These are phyloP conservation scores for Callopanchax toddi DNA, from an alignment of 2,113 vertebrate species.

Conservation along the genomic window DNA sequence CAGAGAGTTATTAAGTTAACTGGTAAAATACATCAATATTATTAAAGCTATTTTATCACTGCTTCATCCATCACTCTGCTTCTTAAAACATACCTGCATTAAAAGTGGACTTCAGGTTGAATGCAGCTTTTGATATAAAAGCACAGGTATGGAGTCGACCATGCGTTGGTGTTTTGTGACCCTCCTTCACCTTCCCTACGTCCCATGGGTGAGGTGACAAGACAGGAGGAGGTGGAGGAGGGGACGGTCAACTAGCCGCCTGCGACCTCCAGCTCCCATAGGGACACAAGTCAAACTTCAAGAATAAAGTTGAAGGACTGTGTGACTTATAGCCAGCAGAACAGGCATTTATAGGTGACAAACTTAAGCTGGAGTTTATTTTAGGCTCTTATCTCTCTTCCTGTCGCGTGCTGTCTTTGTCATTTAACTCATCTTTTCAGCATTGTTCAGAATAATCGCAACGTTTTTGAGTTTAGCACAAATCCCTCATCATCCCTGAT, in stretches of 20 bases:
- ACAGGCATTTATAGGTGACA: constrained; percentile 10
- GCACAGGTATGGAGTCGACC: constrained; percentile 47
- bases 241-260: constrained; percentile 36
- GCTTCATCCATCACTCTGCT: constrained; percentile 31
- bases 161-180: constrained; percentile 55
- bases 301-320: constrained; percentile 57
- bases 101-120: constrained; percentile 16
- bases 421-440: constrained; percentile 10
- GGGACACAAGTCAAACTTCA: constrained; percentile 57
- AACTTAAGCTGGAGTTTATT: constrained; percentile 31
- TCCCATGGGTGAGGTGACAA: constrained; percentile 63
- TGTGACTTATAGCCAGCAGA: constrained; percentile 41
- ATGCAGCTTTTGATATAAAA: constrained; percentile 35
- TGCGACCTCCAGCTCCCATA: constrained; percentile 58
- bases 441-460: not conserved
- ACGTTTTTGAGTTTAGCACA: constrained; percentile 14
- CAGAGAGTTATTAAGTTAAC: constrained; percentile 10
- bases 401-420: constrained; percentile 1
- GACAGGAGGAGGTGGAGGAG: constrained; percentile 29
- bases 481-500: constrained; percentile 24
- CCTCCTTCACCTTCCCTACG: constrained; percentile 45
- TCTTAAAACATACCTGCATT: not conserved
- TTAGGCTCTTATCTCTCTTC: constrained; percentile 9
- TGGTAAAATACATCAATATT: not conserved
- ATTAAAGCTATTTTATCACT: constrained; percentile 21